These are phyloP conservation scores for Cephus sareptanus DNA, from an alignment of 2,888 invertebrate genomes.

Conservation along the genomic window DNA sequence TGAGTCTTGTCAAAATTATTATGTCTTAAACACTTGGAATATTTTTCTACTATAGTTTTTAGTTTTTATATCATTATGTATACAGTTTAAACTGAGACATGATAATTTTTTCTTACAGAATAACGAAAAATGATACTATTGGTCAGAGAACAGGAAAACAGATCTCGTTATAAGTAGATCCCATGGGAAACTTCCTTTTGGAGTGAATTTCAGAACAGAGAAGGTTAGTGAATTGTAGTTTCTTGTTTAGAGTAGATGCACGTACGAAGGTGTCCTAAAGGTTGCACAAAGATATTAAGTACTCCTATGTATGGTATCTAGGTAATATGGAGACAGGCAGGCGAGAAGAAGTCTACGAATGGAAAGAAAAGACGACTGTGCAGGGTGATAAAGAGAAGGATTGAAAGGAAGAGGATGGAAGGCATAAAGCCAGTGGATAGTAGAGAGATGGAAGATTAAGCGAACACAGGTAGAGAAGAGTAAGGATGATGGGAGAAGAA, in stretches of 20 bases:
- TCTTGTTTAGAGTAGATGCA: neutral
- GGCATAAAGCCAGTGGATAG: neutral
- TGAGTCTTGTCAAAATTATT: neutral
- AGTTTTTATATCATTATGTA: neutral
- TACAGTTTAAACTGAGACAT: neutral
- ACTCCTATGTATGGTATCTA: conserved; percentile 18
- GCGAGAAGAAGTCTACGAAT: neutral
- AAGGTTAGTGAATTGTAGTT: neutral
- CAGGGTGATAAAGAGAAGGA: neutral
- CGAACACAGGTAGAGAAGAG: conserved; percentile 8
- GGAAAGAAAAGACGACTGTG: neutral
- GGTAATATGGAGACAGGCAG: neutral
- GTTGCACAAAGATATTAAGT: conserved; percentile 37
- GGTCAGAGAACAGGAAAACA: neutral
- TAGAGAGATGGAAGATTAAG: neutral
- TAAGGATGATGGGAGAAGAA: conserved; percentile 24
- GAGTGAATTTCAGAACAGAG: neutral
- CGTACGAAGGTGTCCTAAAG: conserved; percentile 23
- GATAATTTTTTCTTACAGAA: neutral
- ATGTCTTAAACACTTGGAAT: neutral
- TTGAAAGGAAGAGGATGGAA: conserved; percentile 17
- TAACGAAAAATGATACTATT: neutral
- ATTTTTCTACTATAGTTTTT: neutral
- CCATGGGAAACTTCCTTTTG: neutral
- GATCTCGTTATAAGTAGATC: neutral